Conservation (phyloP, 2,797 vertebrate species). For the Cuniculus paca region DNA sequence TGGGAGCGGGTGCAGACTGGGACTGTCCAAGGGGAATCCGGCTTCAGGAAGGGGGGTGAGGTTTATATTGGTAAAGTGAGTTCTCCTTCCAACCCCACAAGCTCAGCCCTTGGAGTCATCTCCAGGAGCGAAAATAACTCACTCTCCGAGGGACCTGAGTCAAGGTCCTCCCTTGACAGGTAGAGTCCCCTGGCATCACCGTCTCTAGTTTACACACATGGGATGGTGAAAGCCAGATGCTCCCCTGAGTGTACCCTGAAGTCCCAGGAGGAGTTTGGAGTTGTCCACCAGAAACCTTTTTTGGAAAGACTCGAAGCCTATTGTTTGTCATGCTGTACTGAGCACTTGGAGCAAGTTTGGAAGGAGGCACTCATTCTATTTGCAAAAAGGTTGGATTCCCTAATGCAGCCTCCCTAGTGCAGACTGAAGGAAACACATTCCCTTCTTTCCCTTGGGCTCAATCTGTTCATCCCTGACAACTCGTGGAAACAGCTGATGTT, state of each 20-base stretch:
- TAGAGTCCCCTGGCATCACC: neutral
- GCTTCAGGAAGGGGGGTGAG: no score
- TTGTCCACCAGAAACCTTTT: neutral
- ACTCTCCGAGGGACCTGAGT: no score
- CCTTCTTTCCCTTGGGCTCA: no score
- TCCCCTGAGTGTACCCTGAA: neutral
- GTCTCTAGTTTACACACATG: neutral
- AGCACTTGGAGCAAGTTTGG: neutral
- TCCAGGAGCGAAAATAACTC: no score
- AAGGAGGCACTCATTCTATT: neutral
- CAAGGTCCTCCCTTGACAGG: no score
- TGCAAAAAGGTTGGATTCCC: neutral
- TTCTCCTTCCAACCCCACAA: neutral
- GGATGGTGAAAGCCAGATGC: neutral
- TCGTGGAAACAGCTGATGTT: neutral
- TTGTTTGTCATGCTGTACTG: neutral
- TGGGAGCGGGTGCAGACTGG: no score
- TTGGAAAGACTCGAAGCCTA: neutral
- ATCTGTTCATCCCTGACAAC: neutral
- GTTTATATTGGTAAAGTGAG: neutral
- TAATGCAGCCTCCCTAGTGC: no score
- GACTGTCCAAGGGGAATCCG: no score
- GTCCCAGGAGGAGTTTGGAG: neutral
- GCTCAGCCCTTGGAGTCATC: neutral
- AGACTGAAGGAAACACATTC: neutral